Evolutionary conservation across 2,888 invertebrate species (phyloP), one percentile per base, ranked within the genome.

Genomic region (Neoaliturus tenellus): DNA sequence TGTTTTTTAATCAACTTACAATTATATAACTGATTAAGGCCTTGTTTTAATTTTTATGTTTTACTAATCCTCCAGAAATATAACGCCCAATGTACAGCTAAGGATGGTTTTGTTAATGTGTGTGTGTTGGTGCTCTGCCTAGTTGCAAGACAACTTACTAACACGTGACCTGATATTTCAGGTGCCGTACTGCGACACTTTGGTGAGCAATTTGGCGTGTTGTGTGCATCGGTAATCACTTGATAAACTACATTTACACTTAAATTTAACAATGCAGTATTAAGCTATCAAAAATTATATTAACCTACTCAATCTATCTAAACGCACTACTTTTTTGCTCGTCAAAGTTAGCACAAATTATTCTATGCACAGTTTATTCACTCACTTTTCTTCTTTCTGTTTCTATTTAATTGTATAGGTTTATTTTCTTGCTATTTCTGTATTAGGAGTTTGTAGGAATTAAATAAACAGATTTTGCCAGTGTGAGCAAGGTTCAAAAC

Each of bases 171-270:
- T 31, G 78, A 78, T 87, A 86, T 90, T 92, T 92, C 96, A 96
- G 96, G 96, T 96, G 94, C 96, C 96, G 94, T 95, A 95, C 95
- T 96, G 96, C 94, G 96, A 96, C 94, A 95, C 95, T 95, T 95
- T 96, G 96, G 96, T 96, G 96, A 96, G 96, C 96, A 96, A 96
- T 96, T 95, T 95, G 95, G 96, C 96, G 96, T 96, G 95, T 96
- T 96, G 95, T 96, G 95, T 96, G 95, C 96, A 96, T 96, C 96
- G 96, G 96, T 96, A 96, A 94, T 86, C 86, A 87, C 86, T 85
- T 86, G 85, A 84, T 83, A 71, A 71, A 71, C 80, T 84, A 48
- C 82, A 81, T 78, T 81, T 81, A 81, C 78, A 80, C 80, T 55
- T 78, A 48, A 78, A 78, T 78, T 28, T 78, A 78, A 78, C 78